Base-by-base conservation (phyloP, 2,888 invertebrate species). In the Adelphocoris suturalis region DNA sequence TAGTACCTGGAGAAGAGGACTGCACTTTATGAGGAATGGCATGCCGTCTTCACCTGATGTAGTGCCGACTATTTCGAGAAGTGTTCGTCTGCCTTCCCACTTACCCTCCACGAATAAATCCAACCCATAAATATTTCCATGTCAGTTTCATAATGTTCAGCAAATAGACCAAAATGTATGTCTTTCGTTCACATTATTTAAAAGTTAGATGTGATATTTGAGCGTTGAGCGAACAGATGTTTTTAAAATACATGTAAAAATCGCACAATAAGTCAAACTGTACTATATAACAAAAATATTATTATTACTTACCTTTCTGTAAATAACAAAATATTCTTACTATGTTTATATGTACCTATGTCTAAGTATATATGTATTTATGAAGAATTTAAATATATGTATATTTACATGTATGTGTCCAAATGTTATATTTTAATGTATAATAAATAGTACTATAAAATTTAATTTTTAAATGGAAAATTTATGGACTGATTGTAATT, bases 11-110 rank as follows among this genome's bases (percentile, higher is more conserved):
- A 12, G 90, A 75, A 85, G 86, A 57, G 90, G 90, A 14, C 52
- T 47, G 37, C 90, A 86, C 78, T 75, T 90, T 14, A 78, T 90
- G 75, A 37, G 78, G 14, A 90, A 85, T n/a, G 78, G 86, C 13
- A 16, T 86, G 9, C 78, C 90, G 4, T 78, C 90, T 19, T 91
- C 91, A n/a, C 91, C 91, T 23, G 91, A 91, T 76, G 90, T 91
- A 9, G 91, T 91, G 5, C 91, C 91, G 12, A 81, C 90, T 46
- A 86, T 89, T 37, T 86, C 89, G 4, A 75, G 89, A 27, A 86
- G 81, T 48, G 76, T 87, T n/a, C 82, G 80, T 37, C 78, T 78
- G 48, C 75, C 90, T 7, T 80, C 90, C 28, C 68, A 78, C 28
- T 78, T 78, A 27, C 52, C 88, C 23, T n/a, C 88, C 28, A 37